Evolutionary conservation across 2,888 invertebrate genomes (phyloP).

Genomic region (Morpho helenor): DNA sequence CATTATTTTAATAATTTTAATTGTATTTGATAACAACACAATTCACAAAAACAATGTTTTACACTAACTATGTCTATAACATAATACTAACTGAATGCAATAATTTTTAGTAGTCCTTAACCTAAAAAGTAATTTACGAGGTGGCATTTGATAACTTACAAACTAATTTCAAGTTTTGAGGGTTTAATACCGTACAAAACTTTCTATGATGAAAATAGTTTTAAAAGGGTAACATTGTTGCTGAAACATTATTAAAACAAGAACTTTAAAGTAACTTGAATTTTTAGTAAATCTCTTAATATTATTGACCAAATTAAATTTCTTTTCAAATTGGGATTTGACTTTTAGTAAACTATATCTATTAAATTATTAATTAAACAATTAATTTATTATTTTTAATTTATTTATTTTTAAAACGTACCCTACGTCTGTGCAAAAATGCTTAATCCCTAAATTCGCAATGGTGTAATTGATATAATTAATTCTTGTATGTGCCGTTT

Average conservation of each 20-base stretch:
- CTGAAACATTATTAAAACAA: conserved; percentile 6
- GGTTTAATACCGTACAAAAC: conserved; percentile 8
- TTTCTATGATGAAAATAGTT: conserved; percentile 14
- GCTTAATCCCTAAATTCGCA: no score
- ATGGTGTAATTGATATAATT: no score
- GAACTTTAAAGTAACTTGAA: neutral
- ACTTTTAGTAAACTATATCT: no score
- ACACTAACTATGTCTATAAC: no score
- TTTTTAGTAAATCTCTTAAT: neutral
- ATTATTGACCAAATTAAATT: no score
- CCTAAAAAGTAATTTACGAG: neutral
- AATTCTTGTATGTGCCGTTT: no score
- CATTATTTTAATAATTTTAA: no score
- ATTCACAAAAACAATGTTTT: no score
- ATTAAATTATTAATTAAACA: no score
- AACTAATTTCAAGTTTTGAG: conserved; percentile 12
- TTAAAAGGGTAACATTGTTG: conserved; percentile 15
- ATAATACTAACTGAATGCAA: neutral
- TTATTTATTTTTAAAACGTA: neutral
- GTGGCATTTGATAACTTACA: conserved; percentile 12
- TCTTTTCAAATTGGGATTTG: no score
- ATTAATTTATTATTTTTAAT: neutral
- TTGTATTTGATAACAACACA: no score
- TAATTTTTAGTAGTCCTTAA: neutral
- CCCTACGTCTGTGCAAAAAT: no score